phyloP scores from a whole-genome alignment of 2,797 vertebrate genomes.

The Hoplostethus mediterraneus region DNA sequence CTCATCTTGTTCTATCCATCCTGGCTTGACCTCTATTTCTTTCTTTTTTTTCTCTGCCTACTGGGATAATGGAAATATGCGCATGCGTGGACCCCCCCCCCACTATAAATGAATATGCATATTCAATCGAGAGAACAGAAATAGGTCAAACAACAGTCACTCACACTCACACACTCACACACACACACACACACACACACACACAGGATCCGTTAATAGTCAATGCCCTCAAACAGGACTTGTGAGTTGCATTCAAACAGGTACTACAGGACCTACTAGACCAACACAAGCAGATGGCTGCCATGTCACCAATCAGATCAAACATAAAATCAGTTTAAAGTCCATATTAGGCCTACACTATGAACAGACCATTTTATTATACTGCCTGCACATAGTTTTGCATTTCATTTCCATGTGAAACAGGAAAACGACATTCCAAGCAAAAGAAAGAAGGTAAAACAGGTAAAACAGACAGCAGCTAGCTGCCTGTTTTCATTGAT shows the following conservation, averaged over 20 bases:
- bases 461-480: not conserved
- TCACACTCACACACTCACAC: not conserved
- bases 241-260: constrained; percentile 48
- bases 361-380: constrained; percentile 1
- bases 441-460: not conserved
- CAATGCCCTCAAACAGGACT: constrained; percentile 19
- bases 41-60: not conserved
- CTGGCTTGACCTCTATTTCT: too few relatives aligned
- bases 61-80: not conserved
- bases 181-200: not conserved
- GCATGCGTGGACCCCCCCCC: not conserved
- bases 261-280: constrained; percentile 61
- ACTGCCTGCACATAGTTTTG: not conserved
- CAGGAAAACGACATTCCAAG: not conserved
- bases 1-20: not conserved
- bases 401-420: too few relatives aligned
- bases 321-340: not conserved
- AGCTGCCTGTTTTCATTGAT: too few relatives aligned
- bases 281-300: constrained; percentile 36
- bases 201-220: not conserved
- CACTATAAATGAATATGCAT: not conserved
- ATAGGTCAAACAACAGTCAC: not conserved
- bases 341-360: not conserved
- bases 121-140: not conserved
- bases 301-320: not conserved